These are phyloP conservation scores for Acrossocheilus wenchowensis DNA, from an alignment of 2,797 vertebrate species.

Conservation along the genomic window DNA sequence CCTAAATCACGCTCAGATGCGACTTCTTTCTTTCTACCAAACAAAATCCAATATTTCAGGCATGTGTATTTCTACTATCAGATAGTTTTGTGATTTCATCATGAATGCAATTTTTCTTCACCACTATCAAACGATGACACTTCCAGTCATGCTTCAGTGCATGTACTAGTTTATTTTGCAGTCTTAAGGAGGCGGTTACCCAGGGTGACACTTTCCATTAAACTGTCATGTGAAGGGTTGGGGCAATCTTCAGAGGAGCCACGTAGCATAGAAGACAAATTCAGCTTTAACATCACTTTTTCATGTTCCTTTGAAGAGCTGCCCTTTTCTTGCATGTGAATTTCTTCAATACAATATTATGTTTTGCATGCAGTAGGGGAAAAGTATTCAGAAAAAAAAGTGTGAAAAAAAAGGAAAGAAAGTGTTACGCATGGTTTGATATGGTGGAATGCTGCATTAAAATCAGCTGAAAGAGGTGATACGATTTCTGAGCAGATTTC, in stretches of 20 bases:
- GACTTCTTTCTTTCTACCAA: neutral
- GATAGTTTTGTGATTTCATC: slow-evolving; percentile 17
- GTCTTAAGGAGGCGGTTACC: slow-evolving; percentile 33
- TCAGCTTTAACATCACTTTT: slow-evolving; percentile 29
- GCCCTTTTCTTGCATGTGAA: slow-evolving; percentile 18
- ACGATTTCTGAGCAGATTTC: slow-evolving; percentile 50
- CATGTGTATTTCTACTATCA: slow-evolving; percentile 4
- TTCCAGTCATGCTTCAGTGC: slow-evolving; percentile 68
- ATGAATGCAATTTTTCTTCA: slow-evolving; percentile 41
- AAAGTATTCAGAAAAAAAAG: neutral
- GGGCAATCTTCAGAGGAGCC: slow-evolving; percentile 43
- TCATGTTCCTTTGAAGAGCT: slow-evolving; percentile 13
- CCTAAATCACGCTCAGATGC: neutral
- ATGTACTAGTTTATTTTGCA: slow-evolving; percentile 66
- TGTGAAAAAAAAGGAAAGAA: neutral
- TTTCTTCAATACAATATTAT: slow-evolving; percentile 29
- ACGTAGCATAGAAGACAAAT: slow-evolving; percentile 52
- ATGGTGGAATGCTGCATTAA: slow-evolving; percentile 32
- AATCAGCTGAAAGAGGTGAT: slow-evolving; percentile 44
- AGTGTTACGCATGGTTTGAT: slow-evolving; percentile 31
- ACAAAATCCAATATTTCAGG: slow-evolving; percentile 7
- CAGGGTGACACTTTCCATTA: slow-evolving; percentile 58
- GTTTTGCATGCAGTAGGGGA: neutral
- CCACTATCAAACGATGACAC: slow-evolving; percentile 57
- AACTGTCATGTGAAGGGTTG: slow-evolving; percentile 52